These are phyloP conservation scores for Bombus vancouverensis DNA, from an alignment of 1,140 invertebrate genomes.

Conservation along the genomic window DNA sequence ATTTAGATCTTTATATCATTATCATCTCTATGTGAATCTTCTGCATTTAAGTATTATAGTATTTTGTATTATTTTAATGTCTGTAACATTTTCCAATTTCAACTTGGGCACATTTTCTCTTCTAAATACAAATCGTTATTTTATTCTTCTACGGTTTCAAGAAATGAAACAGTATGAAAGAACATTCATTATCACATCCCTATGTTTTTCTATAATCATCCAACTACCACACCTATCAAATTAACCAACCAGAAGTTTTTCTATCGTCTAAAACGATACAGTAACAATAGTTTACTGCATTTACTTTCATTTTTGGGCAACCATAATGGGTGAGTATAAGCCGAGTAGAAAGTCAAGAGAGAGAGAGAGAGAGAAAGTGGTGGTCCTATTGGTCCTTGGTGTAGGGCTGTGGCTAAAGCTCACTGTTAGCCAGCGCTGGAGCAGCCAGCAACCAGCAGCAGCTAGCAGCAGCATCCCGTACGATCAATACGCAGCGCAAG, in stretches of 20 bases:
- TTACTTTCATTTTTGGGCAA: constrained; percentile 14
- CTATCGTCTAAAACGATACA: background rate
- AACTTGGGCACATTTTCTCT: background rate
- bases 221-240: background rate
- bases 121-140: background rate
- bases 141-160: background rate
- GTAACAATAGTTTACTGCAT: background rate
- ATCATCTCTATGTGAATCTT: too few species aligned
- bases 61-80: too few species aligned
- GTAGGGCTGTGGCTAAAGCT: constrained; percentile 21
- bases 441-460: constrained; percentile 37
- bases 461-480: constrained; percentile 47
- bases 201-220: background rate
- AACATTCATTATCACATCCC: background rate
- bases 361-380: background rate
- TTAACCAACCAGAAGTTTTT: background rate
- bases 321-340: background rate
- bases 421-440: constrained; percentile 18
- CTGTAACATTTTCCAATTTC: background rate
- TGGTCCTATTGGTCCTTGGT: constrained; percentile 22
- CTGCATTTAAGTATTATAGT: background rate
- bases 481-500: constrained; percentile 64
- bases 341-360: background rate
- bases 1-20: background rate
- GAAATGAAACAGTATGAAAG: background rate